Percentiles rank a stretch among this genome's conserved stretches.
Conservation (phyloP, 2,797 vertebrate genomes). For the Pseudopleuronectes americanus region DNA sequence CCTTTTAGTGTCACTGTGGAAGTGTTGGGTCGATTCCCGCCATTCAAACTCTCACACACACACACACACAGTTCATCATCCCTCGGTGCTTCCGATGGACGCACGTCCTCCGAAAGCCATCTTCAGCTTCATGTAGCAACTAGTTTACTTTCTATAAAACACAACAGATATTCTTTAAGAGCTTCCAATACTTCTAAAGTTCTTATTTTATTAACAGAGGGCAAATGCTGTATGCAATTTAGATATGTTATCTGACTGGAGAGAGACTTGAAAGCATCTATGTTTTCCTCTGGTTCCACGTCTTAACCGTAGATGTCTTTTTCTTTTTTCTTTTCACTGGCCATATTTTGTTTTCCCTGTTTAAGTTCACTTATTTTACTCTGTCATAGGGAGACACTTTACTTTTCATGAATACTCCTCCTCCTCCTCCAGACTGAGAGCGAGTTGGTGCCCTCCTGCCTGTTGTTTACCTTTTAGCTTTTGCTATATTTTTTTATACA, state of each 20-base stretch:
- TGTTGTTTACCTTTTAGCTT: slow-evolving; percentile 77
- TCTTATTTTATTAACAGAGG: slow-evolving; percentile 42
- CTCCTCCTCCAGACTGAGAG: slow-evolving; percentile 23
- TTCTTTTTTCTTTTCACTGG: background rate
- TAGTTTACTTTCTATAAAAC: slow-evolving; percentile 36
- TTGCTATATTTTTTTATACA: slow-evolving; percentile 88
- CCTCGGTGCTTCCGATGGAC: slow-evolving; percentile 40
- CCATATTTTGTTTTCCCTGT: slow-evolving; percentile 25
- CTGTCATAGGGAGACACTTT: slow-evolving; percentile 22
- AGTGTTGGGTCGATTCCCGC: slow-evolving; percentile 32
- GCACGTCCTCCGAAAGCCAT: slow-evolving; percentile 13
- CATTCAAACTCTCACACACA: slow-evolving; percentile 25
- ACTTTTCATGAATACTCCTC: slow-evolving; percentile 23
- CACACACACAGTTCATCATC: slow-evolving; percentile 30
- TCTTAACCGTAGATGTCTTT: slow-evolving; percentile 30
- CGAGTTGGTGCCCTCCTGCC: slow-evolving; percentile 49
- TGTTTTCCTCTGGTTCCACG: slow-evolving; percentile 31
- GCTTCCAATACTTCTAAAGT: slow-evolving; percentile 56
- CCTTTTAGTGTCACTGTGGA: slow-evolving; percentile 71
- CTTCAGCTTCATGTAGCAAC: slow-evolving; percentile 44
- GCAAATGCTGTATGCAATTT: slow-evolving; percentile 53
- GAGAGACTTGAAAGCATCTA: slow-evolving; percentile 25
- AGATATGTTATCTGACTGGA: slow-evolving; percentile 27
- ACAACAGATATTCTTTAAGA: slow-evolving; percentile 42
- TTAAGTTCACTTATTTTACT: slow-evolving; percentile 25